A percentile compares a stretch with the other conserved stretches of the same genome.
Conservation (phyloP, 1,140 invertebrate genomes). For the Bombus fervidus region DNA sequence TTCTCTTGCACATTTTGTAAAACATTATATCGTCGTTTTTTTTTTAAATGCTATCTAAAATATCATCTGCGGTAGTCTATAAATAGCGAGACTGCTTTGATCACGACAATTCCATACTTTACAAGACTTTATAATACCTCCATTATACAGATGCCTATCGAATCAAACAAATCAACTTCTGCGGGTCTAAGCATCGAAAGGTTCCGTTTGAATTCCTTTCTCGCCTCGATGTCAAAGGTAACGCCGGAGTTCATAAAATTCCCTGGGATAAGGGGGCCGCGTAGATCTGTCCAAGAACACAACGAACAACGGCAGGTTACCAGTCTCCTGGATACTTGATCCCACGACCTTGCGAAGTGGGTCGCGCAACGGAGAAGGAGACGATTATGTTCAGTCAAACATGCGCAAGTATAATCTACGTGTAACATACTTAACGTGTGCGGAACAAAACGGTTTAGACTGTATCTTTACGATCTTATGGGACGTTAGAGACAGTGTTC, state of each 20-base stretch:
- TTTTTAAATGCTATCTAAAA: not conserved
- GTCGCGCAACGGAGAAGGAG: slow-evolving; percentile 70
- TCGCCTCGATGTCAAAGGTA: not conserved
- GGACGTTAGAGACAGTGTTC: not conserved
- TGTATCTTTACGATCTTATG: slow-evolving; percentile 31
- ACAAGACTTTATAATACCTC: not conserved
- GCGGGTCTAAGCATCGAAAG: not conserved
- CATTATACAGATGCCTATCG: not conserved
- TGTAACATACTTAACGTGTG: slow-evolving; percentile 72
- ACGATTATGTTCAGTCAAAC: slow-evolving; percentile 67
- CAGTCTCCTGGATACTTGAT: slow-evolving; percentile 57
- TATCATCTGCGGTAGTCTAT: not conserved
- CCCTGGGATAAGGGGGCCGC: not conserved
- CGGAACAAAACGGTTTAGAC: slow-evolving; percentile 65
- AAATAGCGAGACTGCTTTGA: not conserved
- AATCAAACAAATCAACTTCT: not conserved
- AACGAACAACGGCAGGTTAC: slow-evolving; percentile 58
- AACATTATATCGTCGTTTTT: not conserved
- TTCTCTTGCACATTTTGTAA: not conserved
- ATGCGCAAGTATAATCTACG: slow-evolving; percentile 68
- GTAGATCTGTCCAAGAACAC: slow-evolving; percentile 16
- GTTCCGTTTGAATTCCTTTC: slow-evolving; percentile 4
- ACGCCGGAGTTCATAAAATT: not conserved
- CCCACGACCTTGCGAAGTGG: slow-evolving; percentile 73
- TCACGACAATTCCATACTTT: not conserved